Conservation (phyloP, 1,140 invertebrate species). For the Cydia pomonella region DNA sequence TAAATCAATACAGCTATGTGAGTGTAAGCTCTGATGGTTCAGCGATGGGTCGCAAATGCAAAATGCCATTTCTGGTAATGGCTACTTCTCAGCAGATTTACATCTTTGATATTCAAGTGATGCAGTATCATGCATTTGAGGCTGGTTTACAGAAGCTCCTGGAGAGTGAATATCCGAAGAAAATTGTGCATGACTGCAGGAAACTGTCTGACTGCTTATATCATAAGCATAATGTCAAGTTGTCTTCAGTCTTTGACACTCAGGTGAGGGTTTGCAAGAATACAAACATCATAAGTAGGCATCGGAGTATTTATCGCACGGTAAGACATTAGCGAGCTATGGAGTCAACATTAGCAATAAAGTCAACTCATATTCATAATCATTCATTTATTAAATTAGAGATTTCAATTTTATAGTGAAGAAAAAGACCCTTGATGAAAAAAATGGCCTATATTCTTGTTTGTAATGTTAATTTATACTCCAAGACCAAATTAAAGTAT, state of each 20-base stretch:
- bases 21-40: constrained; percentile 72
- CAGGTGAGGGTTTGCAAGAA: constrained; percentile 58
- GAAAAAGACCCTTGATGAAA: too few species aligned
- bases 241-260: constrained; percentile 79
- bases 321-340: too few species aligned
- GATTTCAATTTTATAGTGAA: too few species aligned
- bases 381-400: too few species aligned
- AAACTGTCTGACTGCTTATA: constrained; percentile 77
- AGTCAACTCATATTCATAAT: too few species aligned
- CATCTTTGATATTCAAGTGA: constrained; percentile 78
- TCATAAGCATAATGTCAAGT: constrained; percentile 76
- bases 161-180: constrained; percentile 71
- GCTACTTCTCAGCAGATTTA: constrained; percentile 76
- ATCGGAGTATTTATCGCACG: too few species aligned
- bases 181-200: constrained; percentile 79
- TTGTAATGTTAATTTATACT: too few species aligned
- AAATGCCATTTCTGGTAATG: constrained; percentile 74
- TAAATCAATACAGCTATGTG: constrained; percentile 65
- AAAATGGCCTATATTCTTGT: too few species aligned
- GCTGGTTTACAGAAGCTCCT: constrained; percentile 71
- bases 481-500: too few species aligned
- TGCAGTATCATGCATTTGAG: constrained; percentile 76
- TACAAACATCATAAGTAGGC: too few species aligned
- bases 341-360: too few species aligned
- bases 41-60: constrained; percentile 75